Evolutionary conservation across 2,888 invertebrate genomes (phyloP), one percentile per base, ranked within the genome.

Genomic region (Andrena marginata): DNA sequence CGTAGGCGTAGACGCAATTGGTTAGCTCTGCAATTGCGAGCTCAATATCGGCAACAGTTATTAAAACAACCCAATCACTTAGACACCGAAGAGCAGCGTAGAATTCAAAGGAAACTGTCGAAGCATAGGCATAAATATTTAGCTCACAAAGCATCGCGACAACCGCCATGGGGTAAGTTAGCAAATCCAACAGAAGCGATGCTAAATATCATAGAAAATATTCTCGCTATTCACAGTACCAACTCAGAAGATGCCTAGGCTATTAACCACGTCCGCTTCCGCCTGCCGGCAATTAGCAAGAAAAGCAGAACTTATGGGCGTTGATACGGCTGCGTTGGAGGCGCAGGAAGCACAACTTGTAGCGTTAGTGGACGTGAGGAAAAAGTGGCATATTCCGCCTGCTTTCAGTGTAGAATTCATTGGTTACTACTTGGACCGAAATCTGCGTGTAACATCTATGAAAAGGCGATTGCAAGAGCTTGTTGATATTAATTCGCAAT

Each of bases 381-480:
- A 98, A 89, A 98, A 99, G 89, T 98, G 98, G 97, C 98, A 99
- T 94, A 97, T 99, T 82, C 97, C 98, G 0, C 98, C 99, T 0
- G 98, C 99, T 0, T 98, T 99, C 92, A 98, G 97, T 64, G 97
- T 98, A 0, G 99, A 99, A 94, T 99, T 98, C 93, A 97, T 99
- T 68, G 98, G 97, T 0, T 99, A 99, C 94, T 99, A 98, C 93
- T 94, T 98, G 75, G 99, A 99, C 94, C 95, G 99, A 31, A 98
- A 98, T 93, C 96, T 96, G 4, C 95, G 98, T 16, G 96, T 98
- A 76, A 96, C 96, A 4, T 96, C 97, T 16, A 96, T 99, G 94
- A 97, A 97, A 88, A 95, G 96, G 31, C 97, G 97, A 42, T 94
- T 98, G 6, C 96, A 97, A 87, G 96, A 97, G 63, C 95, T 98